These are phyloP conservation scores for Actinia equina DNA, from an alignment of 64 coral and sea anemone genomes.

Conservation along the genomic window DNA sequence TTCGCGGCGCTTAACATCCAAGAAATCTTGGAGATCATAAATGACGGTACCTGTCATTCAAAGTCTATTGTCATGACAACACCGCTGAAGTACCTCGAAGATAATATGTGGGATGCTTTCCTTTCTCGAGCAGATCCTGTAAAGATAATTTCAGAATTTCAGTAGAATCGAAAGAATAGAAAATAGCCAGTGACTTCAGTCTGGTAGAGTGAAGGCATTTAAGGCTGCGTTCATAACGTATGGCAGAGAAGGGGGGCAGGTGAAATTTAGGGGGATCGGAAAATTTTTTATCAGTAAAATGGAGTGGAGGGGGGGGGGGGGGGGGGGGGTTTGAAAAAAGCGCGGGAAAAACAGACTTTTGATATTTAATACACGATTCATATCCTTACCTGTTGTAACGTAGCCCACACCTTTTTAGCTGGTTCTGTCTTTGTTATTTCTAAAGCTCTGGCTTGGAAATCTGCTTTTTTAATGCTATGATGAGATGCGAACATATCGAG, in stretches of 20 bases:
- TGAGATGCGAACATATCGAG: not conserved
- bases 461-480: not conserved
- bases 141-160: not conserved
- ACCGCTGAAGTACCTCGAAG: conserved; percentile 8
- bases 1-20: not conserved
- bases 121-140: conserved; percentile 10
- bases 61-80: not conserved
- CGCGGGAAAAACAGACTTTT: not conserved
- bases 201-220: no score
- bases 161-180: not conserved
- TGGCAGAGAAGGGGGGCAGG: no score
- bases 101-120: conserved; percentile 20
- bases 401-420: not conserved
- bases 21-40: not conserved
- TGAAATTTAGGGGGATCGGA: no score
- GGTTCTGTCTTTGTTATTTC: not conserved
- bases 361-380: no score
- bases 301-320: no score
- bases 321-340: not conserved
- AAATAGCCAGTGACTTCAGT: no score
- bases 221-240: no score
- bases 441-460: conserved; percentile 1
- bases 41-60: not conserved
- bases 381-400: not conserved
- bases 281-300: no score